Conservation (phyloP, 2,797 vertebrate genomes). For the Sternotherus odoratus region DNA sequence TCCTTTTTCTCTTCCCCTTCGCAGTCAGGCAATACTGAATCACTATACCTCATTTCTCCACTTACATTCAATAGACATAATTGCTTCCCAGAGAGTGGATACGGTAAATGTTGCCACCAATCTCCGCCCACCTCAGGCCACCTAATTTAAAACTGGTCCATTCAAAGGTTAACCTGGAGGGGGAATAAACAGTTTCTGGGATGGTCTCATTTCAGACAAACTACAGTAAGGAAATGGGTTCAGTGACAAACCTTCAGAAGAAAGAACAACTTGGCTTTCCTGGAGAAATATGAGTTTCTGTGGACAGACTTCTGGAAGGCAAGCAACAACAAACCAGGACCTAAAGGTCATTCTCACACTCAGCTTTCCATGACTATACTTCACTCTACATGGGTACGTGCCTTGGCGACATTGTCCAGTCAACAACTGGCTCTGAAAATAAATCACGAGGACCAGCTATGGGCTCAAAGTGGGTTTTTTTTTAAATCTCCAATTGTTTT, state of each 20-base stretch:
- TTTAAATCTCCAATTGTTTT: not conserved
- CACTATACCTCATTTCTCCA: not conserved
- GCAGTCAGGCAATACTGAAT: not conserved
- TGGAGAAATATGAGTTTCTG: not conserved
- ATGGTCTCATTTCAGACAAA: not conserved
- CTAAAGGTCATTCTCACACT: not conserved
- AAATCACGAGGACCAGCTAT: not conserved
- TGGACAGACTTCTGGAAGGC: not conserved
- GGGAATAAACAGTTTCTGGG: not conserved
- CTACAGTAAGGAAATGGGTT: not conserved
- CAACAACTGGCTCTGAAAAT: not conserved
- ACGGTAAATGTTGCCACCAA: not conserved
- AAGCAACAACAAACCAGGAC: not conserved
- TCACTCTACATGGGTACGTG: not conserved
- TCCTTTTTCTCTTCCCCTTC: rapidly evolving
- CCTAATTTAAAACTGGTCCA: not conserved
- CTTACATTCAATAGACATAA: not conserved
- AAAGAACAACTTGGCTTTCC: not conserved
- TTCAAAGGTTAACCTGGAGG: not conserved
- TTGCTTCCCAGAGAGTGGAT: not conserved
- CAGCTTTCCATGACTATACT: not conserved
- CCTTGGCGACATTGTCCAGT: not conserved
- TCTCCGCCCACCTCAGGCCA: not conserved
- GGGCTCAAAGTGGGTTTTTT: not conserved
- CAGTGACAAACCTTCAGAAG: not conserved